Conservation (phyloP, 2,113 vertebrate species). For the Leuciscus idus region DNA sequence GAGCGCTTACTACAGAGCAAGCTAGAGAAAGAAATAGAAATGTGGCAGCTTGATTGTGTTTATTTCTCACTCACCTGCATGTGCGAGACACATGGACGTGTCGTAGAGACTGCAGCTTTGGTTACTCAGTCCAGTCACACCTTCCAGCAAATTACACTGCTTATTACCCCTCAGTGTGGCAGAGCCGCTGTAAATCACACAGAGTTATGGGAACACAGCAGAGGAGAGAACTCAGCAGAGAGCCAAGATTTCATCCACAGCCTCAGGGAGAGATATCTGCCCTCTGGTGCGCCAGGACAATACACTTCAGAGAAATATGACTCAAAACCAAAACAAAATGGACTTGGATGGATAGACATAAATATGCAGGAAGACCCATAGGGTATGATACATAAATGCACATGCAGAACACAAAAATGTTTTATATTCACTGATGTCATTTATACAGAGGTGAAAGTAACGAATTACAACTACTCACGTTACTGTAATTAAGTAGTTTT, state of each 20-base stretch:
- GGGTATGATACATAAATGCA: neutral
- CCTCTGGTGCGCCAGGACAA: neutral
- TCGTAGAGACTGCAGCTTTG: constrained; percentile 51
- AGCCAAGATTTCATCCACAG: constrained; percentile 33
- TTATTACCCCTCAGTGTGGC: constrained; percentile 72
- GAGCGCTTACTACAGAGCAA: neutral
- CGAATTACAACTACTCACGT: too few species aligned
- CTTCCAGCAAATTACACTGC: constrained; percentile 69
- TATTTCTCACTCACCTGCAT: constrained; percentile 8
- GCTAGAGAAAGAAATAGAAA: constrained; percentile 28
- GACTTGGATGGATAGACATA: neutral
- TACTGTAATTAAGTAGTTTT: too few species aligned
- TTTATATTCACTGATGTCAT: neutral
- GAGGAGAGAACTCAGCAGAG: constrained; percentile 24
- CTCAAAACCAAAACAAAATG: constrained; percentile 6
- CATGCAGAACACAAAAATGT: neutral
- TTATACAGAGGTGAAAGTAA: neutral
- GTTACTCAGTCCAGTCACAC: constrained; percentile 70
- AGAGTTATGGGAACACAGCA: constrained; percentile 68
- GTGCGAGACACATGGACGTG: constrained; percentile 19
- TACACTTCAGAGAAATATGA: constrained; percentile 19
- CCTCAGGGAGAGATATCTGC: neutral
- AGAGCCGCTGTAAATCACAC: constrained; percentile 69
- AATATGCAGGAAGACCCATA: neutral
- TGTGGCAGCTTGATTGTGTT: constrained; percentile 26